Percentiles rank a stretch among this genome's conserved stretches.
Conservation (phyloP, 2,888 invertebrate species). For the Nomada hirtipes region DNA sequence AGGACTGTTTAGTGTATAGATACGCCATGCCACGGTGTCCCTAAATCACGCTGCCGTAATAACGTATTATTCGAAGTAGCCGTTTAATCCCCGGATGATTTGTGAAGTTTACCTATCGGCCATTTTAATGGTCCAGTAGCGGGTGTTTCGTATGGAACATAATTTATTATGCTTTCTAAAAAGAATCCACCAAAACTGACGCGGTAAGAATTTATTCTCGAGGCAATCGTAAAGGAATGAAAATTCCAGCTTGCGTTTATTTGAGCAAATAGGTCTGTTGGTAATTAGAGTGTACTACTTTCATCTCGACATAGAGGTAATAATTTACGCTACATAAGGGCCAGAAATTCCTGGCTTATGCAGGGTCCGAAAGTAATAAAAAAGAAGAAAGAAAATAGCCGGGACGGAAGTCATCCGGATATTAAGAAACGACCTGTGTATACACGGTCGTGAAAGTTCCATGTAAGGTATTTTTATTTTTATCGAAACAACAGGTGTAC, state of each 20-base stretch:
- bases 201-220: neutral
- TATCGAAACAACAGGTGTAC: conserved; percentile 12
- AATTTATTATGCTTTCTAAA: neutral
- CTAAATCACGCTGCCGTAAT: conserved; percentile 22
- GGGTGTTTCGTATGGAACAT: neutral
- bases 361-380: too few relatives aligned
- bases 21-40: neutral
- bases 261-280: too few relatives aligned
- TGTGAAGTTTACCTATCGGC: conserved; percentile 10
- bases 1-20: conserved; percentile 16
- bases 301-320: too few relatives aligned
- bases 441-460: neutral
- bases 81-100: conserved; percentile 28
- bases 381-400: too few relatives aligned
- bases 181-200: neutral
- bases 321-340: too few relatives aligned
- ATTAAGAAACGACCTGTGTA: neutral
- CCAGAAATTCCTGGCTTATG: too few relatives aligned
- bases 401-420: neutral
- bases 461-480: neutral
- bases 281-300: too few relatives aligned
- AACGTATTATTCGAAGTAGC: conserved; percentile 14
- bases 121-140: conserved; percentile 2
- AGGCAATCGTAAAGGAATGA: too few relatives aligned
- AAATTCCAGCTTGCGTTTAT: too few relatives aligned